Percentiles rank a stretch among this genome's conserved stretches.
phyloP scores from a whole-genome alignment of 1,140 invertebrate genomes.

The Campoletis sonorensis region DNA sequence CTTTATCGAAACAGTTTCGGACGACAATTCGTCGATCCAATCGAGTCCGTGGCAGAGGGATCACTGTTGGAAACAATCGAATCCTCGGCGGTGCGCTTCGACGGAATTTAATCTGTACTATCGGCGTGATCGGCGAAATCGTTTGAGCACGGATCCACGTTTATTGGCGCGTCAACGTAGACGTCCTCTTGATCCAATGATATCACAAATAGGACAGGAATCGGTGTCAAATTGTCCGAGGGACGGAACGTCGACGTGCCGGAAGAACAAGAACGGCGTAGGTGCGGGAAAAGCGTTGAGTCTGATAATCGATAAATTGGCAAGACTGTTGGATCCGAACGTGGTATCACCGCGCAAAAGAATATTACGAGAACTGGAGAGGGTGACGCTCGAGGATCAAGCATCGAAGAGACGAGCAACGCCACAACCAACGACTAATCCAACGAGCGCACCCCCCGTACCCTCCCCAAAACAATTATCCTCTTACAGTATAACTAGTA shows the following conservation, averaged over 20 bases:
- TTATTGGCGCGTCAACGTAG: constrained; percentile 78
- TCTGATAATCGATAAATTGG: constrained; percentile 74
- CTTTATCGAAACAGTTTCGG: constrained; percentile 80
- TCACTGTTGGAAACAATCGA: constrained; percentile 89
- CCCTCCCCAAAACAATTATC: constrained; percentile 78
- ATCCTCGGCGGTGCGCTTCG: constrained; percentile 83
- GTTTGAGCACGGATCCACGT: constrained; percentile 73
- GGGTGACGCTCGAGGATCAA: constrained; percentile 83
- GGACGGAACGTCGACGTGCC: constrained; percentile 45
- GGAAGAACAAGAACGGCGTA: constrained; percentile 42
- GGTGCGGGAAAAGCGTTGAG: constrained; percentile 68
- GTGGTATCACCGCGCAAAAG: constrained; percentile 85
- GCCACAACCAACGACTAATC: constrained; percentile 64
- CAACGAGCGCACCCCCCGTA: constrained; percentile 61
- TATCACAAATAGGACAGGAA: constrained; percentile 67
- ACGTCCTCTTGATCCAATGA: constrained; percentile 77
- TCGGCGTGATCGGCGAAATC: constrained; percentile 77
- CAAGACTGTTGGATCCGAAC: constrained; percentile 73
- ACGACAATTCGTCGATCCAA: constrained; percentile 92
- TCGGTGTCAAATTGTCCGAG: constrained; percentile 75
- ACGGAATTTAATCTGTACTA: constrained; percentile 86
- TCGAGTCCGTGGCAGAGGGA: constrained; percentile 92
- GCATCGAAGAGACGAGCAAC: constrained; percentile 73
- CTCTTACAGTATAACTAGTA: constrained; percentile 87
- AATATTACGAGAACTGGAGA: constrained; percentile 84